A percentile compares a stretch with the other conserved stretches of the same genome.
Evolutionary conservation across 2,797 vertebrate genomes (phyloP).

Genomic region (Anguilla obscura): DNA sequence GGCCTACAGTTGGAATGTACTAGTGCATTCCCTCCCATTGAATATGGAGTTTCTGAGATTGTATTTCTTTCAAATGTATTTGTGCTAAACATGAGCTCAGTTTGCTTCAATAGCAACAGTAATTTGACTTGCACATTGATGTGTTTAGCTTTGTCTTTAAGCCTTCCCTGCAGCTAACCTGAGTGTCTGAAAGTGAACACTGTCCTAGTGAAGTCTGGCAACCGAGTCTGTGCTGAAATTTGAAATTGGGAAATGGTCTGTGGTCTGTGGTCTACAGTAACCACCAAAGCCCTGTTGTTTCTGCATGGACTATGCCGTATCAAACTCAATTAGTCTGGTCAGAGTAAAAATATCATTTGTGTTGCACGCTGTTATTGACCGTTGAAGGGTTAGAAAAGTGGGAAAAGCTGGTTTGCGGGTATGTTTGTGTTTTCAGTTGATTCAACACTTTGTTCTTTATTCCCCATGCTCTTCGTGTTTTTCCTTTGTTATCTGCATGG

Average conservation of each 20-base stretch:
- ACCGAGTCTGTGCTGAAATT: neutral
- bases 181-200: constrained; percentile 4
- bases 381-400: neutral
- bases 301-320: neutral
- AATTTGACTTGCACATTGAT: neutral
- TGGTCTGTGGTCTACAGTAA: neutral
- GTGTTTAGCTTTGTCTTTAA: constrained; percentile 1
- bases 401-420: neutral
- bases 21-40: neutral
- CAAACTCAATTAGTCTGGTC: constrained; percentile 29
- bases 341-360: constrained; percentile 26
- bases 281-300: constrained; percentile 28
- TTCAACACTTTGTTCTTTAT: neutral
- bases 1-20: neutral
- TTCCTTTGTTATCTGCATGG: neutral
- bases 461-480: neutral
- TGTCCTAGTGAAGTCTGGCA: neutral
- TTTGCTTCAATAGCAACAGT: neutral
- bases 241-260: neutral
- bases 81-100: neutral
- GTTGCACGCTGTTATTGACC: constrained; percentile 8
- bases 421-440: neutral
- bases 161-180: constrained; percentile 1
- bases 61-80: neutral
- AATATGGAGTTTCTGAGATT: neutral